Base-by-base conservation (phyloP, 2,888 invertebrate genomes). In the Papilio elwesi region DNA sequence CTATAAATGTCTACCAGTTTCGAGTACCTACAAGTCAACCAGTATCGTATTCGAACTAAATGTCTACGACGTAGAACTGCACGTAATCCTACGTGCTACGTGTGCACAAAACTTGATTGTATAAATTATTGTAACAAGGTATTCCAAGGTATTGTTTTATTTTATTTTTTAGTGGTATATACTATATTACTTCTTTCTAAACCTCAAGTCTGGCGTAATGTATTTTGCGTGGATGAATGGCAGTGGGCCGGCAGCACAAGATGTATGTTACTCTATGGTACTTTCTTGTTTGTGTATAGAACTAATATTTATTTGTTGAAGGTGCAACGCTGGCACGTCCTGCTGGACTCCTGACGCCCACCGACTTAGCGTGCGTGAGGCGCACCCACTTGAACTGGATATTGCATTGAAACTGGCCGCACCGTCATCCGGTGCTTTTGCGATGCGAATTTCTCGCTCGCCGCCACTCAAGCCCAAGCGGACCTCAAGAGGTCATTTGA, bases 251-350 rank as follows among this genome's bases (percentile, higher is more conserved):
- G n/a, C n/a, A n/a, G n/a, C n/a, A n/a, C n/a, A n/a, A n/a, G n/a
- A n/a, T n/a, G n/a, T n/a, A n/a, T n/a, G n/a, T n/a, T 26, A 26
- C 26, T 26, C 26, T 26, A 43, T 9, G 43, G 9, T 7, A 43
- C 8, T 36, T 12, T 36, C 12, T 16, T 26, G 57, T 57, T 26
- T 36, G 11, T 12, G 12, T 57, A 16, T 43, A 6, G 38, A 53
- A 48, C 48, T 13, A 26, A 36, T 38, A 13, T 59, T 68, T 69
- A 70, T 55, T 49, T 70, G 47, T 59, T 43, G 1, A 96, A 98
- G 92, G 96, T 98, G 74, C 97, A 98, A 85, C 96, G 98, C 70
- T 99, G 98, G 99, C 98, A 99, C 89, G 96, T 98, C 51, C 91
- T 99, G 75, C 95, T 98, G 80, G 96, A 96, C 86, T 96, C 96